Evolutionary conservation across 2,113 vertebrate species (phyloP).

Genomic region (Leptosomus discolor): DNA sequence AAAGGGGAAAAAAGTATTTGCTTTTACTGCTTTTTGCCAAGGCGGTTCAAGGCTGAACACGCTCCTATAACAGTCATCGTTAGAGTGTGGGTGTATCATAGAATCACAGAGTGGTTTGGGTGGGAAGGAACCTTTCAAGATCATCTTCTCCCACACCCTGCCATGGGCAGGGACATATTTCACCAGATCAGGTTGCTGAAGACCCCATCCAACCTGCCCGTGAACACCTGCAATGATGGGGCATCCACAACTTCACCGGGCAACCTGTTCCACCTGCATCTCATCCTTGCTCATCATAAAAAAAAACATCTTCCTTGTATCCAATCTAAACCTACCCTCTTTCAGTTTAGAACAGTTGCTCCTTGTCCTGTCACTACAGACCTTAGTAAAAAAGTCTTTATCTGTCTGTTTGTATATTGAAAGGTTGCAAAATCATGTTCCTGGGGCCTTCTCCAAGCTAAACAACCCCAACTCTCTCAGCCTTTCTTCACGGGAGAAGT

Average conservation of each 20-base stretch:
- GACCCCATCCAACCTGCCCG: not conserved
- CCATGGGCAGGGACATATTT: not conserved
- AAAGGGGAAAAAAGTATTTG: not conserved
- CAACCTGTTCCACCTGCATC: not conserved
- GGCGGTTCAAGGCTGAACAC: not conserved
- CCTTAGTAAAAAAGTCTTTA: not conserved
- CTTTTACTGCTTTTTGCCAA: not conserved
- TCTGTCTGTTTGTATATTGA: not conserved
- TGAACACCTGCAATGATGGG: not conserved
- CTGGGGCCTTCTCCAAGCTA: rapidly evolving
- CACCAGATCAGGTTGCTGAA: not conserved
- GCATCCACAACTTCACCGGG: not conserved
- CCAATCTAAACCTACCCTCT: not conserved
- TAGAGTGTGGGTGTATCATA: not conserved
- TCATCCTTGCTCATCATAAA: not conserved
- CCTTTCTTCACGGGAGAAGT: not conserved
- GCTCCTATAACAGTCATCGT: not conserved
- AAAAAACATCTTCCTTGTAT: not conserved
- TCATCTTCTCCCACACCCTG: not conserved
- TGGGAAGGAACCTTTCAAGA: not conserved
- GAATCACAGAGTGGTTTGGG: not conserved
- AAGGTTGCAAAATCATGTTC: not conserved
- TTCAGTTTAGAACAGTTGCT: not conserved
- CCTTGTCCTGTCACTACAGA: not conserved
- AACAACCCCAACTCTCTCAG: not conserved